A percentile compares a stretch with the other conserved stretches of the same genome.
Evolutionary conservation across 2,797 vertebrate species (phyloP).

Genomic region (Danionella dracula): DNA sequence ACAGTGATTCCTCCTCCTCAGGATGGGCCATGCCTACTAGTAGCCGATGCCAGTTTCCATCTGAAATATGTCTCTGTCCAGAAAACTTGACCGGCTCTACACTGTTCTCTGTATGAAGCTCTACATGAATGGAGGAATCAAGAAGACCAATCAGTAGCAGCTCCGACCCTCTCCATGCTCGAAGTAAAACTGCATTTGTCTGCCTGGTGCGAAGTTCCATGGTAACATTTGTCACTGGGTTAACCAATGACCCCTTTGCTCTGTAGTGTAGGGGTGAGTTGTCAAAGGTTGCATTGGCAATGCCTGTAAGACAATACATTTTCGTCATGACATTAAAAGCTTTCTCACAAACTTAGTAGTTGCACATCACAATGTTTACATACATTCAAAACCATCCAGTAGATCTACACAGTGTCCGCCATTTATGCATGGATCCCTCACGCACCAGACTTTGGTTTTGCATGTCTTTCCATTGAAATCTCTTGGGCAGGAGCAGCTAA

Average conservation of each 20-base stretch:
- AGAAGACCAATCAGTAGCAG: slow-evolving; percentile 72
- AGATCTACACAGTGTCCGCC: slow-evolving; percentile 78
- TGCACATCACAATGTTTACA: slow-evolving; percentile 42
- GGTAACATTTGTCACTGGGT: slow-evolving; percentile 66
- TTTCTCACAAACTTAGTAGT: not conserved
- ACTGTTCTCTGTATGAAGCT: slow-evolving; percentile 69
- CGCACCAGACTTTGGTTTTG: slow-evolving; percentile 81
- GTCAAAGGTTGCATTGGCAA: slow-evolving; percentile 80
- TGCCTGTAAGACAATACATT: slow-evolving; percentile 61
- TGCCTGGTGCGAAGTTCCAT: slow-evolving; percentile 83
- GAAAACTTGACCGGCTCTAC: slow-evolving; percentile 63
- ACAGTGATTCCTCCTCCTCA: slow-evolving; percentile 55
- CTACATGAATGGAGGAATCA: slow-evolving; percentile 70
- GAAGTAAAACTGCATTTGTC: slow-evolving; percentile 73
- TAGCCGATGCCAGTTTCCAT: slow-evolving; percentile 83
- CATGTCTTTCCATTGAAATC: slow-evolving; percentile 82
- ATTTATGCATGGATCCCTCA: slow-evolving; percentile 72
- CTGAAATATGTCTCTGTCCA: slow-evolving; percentile 61
- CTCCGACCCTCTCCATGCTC: slow-evolving; percentile 62
- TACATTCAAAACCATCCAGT: slow-evolving; percentile 86
- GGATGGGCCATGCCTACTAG: slow-evolving; percentile 69
- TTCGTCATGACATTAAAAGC: not conserved
- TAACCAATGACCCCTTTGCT: slow-evolving; percentile 58
- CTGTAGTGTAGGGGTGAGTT: slow-evolving; percentile 70
- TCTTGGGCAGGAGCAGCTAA: slow-evolving; percentile 75